Evolutionary conservation across 2,113 vertebrate species (phyloP).

Genomic region (Oryzias woworae): DNA sequence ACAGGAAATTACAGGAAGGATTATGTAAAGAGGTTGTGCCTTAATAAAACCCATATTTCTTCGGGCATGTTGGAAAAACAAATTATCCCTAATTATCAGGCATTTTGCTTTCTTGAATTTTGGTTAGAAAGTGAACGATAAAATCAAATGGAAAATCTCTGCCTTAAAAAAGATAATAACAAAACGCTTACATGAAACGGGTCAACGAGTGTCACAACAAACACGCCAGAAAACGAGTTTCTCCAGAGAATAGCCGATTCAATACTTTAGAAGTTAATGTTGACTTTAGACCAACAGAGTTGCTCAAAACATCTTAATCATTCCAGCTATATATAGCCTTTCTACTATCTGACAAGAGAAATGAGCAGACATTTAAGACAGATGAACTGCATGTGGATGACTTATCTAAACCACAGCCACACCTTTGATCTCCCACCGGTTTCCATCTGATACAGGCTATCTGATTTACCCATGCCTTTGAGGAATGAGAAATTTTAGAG

Average conservation of each 20-base stretch:
- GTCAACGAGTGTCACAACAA: neutral
- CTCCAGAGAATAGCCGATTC: constrained; percentile 34
- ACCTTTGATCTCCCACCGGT: constrained; percentile 69
- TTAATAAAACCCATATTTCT: too few species aligned
- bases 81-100: too few species aligned
- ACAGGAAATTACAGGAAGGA: too few species aligned
- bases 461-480: constrained; percentile 59
- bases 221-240: constrained; percentile 26
- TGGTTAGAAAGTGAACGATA: constrained; percentile 27
- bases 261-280: constrained; percentile 47
- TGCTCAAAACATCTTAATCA: constrained; percentile 67
- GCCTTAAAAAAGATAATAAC: neutral
- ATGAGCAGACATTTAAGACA: constrained; percentile 75
- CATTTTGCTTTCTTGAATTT: constrained; percentile 34
- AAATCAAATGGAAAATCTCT: constrained; percentile 18
- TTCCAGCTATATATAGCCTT: constrained; percentile 59
- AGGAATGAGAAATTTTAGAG: constrained; percentile 60
- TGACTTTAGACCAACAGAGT: constrained; percentile 49
- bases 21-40: too few species aligned
- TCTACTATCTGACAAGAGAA: constrained; percentile 70
- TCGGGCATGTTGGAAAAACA: too few species aligned
- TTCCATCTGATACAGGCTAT: constrained; percentile 70
- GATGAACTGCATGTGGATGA: constrained; percentile 75
- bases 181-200: too few species aligned
- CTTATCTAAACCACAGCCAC: constrained; percentile 73